These are phyloP conservation scores for Endomychus coccineus DNA, from an alignment of 2,888 invertebrate species.

Conservation along the genomic window DNA sequence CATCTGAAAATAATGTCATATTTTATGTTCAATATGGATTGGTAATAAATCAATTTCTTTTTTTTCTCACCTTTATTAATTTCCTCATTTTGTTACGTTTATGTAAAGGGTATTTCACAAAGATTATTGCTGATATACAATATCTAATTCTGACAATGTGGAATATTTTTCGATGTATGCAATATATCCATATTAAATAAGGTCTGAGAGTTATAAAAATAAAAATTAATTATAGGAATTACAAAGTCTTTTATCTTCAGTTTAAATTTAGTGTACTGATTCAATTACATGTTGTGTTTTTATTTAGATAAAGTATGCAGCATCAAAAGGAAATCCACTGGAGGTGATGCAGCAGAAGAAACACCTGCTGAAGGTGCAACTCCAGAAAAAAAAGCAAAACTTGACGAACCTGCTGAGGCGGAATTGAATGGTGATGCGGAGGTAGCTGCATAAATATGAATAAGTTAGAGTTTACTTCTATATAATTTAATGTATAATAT, in stretches of 20 bases:
- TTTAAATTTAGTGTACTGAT: slow-evolving; percentile 1
- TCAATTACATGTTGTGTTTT: slow-evolving; percentile 4
- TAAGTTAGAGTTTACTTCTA: no score
- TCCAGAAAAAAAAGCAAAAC: slow-evolving; percentile 67
- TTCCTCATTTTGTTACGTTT: no score
- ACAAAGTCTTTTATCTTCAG: background rate
- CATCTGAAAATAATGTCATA: background rate
- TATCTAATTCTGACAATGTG: no score
- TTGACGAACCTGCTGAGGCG: slow-evolving; percentile 54
- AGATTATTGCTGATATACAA: no score
- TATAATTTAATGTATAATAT: slow-evolving; percentile 14
- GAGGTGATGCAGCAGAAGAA: slow-evolving; percentile 47
- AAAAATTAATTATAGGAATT: background rate
- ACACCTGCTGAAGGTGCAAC: slow-evolving; percentile 51
- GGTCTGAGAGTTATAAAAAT: slow-evolving; percentile 1
- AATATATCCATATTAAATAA: no score
- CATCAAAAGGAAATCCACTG: slow-evolving; percentile 64
- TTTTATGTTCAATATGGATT: no score
- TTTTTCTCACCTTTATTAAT: no score
- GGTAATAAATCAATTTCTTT: no score
- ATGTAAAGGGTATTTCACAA: no score
- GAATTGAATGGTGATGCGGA: slow-evolving; percentile 49
- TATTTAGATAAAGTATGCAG: slow-evolving; percentile 46
- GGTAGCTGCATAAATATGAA: slow-evolving; percentile 49
- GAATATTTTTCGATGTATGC: no score